Conservation (phyloP, 2,888 invertebrate genomes). For the Leptinotarsa tumamoca region DNA sequence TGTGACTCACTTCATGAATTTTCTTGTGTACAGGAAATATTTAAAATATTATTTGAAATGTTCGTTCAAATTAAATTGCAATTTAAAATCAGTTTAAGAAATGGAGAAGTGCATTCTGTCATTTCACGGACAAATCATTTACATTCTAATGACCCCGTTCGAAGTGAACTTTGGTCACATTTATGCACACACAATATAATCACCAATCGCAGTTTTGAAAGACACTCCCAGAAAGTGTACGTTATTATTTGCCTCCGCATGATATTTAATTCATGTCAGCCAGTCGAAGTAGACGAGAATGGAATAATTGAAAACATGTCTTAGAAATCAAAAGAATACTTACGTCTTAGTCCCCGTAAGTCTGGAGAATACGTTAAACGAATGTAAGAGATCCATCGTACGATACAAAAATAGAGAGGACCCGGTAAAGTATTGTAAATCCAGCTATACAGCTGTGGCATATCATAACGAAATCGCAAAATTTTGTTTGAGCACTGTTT, state of each 20-base stretch:
- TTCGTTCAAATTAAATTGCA: no score
- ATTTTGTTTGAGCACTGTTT: no score
- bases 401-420: no score
- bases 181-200: slow-evolving; percentile 23
- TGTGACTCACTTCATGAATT: no score
- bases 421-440: no score
- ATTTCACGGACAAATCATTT: slow-evolving; percentile 2
- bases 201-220: slow-evolving; percentile 17
- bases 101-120: neutral
- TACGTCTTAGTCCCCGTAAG: neutral
- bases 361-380: no score
- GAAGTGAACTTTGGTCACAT: neutral
- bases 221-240: slow-evolving; percentile 24
- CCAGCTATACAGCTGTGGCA: no score
- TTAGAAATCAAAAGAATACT: slow-evolving; percentile 15
- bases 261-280: slow-evolving; percentile 22
- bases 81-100: no score
- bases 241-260: slow-evolving; percentile 22
- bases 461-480: no score
- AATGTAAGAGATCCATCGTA: no score
- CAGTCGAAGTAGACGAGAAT: neutral
- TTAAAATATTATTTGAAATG: no score
- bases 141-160: slow-evolving; percentile 1
- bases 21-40: no score
- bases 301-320: slow-evolving; percentile 1